Evolutionary conservation across 2,113 vertebrate genomes (phyloP).

Genomic region (Cacatua alba): DNA sequence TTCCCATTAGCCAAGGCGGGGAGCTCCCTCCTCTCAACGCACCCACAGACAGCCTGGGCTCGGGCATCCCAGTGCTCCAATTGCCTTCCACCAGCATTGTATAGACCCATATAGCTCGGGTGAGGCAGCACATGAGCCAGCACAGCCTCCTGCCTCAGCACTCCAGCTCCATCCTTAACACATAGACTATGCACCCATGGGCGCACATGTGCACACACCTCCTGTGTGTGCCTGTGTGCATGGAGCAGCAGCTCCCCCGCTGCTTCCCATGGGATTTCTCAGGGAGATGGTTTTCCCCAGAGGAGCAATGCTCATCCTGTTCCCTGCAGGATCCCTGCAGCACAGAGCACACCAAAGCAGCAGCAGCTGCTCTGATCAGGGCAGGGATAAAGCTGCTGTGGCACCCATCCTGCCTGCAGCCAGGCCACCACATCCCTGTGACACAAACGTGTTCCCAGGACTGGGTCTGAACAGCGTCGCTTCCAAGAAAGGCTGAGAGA

Average conservation of each 20-base stretch:
- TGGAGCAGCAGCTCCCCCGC: background rate
- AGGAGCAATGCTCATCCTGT: background rate
- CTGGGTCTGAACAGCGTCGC: fast-evolving
- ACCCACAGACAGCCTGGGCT: background rate
- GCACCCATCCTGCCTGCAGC: background rate
- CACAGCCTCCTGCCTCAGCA: background rate
- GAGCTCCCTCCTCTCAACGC: background rate
- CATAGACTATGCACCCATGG: background rate
- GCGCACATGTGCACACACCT: background rate
- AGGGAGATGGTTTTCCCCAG: background rate
- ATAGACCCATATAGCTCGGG: fast-evolving
- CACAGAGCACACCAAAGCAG: background rate
- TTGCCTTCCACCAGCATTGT: background rate
- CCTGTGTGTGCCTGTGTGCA: fast-evolving
- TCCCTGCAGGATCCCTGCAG: background rate
- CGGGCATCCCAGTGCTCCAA: fast-evolving
- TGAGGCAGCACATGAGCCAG: background rate
- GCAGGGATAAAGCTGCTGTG: fast-evolving
- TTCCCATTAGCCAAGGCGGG: background rate
- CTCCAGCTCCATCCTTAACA: background rate
- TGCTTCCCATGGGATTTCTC: background rate
- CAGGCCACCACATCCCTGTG: fast-evolving
- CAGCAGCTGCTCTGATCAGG: background rate
- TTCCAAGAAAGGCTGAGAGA: background rate
- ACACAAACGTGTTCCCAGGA: background rate